Evolutionary conservation across 2,888 invertebrate species (phyloP).

Genomic region (Apotomis turbidana): DNA sequence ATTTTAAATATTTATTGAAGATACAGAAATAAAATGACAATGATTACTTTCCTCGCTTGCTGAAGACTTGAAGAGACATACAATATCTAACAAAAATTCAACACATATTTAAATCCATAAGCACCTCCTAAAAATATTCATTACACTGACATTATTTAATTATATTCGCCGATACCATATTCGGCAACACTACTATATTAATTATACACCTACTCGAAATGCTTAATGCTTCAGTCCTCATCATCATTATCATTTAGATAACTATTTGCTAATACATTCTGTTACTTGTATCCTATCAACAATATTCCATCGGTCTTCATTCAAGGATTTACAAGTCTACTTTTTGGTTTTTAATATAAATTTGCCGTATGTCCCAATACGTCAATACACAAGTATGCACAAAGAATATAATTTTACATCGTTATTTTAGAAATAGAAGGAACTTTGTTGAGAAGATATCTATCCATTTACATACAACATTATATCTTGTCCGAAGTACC

Average conservation of each 20-base stretch:
- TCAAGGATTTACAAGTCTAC: neutral
- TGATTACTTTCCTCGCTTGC: neutral
- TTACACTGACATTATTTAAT: neutral
- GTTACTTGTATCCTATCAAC: neutral
- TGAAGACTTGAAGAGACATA: neutral
- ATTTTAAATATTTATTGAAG: neutral
- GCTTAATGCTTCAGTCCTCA: neutral
- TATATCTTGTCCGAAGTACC: neutral
- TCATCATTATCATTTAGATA: neutral
- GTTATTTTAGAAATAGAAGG: neutral
- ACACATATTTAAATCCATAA: constrained; percentile 2
- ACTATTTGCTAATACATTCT: neutral
- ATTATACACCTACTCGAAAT: neutral
- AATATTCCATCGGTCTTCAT: neutral
- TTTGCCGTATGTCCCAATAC: neutral
- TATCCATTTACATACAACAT: neutral
- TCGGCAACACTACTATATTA: neutral
- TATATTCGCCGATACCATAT: neutral
- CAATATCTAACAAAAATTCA: constrained; percentile 7
- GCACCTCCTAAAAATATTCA: constrained; percentile 7
- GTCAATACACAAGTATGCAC: neutral
- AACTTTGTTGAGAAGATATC: neutral
- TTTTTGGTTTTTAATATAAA: neutral
- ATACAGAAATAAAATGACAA: neutral
- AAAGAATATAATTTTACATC: neutral